phyloP scores from a whole-genome alignment of 2,888 invertebrate species.

The Tortrix viridana region DNA sequence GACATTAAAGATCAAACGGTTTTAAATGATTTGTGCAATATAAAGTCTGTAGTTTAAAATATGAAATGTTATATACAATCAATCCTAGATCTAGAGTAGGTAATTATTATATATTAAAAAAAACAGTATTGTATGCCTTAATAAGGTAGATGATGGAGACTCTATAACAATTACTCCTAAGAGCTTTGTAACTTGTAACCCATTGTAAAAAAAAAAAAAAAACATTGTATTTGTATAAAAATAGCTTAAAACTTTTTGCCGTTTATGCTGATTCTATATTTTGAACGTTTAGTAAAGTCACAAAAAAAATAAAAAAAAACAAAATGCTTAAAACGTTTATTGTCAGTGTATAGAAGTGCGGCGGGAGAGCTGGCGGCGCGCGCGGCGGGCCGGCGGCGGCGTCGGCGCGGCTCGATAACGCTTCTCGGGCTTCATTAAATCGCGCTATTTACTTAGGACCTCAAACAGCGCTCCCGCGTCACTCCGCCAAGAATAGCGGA shows the following conservation, averaged over 20 bases:
- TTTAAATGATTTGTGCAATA: not conserved
- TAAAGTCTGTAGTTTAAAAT: too few species aligned
- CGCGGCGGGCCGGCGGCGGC: conserved; percentile 9
- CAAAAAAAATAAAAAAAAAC: not conserved
- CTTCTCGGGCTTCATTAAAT: conserved; percentile 74
- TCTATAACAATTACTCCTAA: too few species aligned
- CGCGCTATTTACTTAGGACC: conserved; percentile 79
- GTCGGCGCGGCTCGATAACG: conserved; percentile 37
- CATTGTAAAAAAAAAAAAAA: too few species aligned
- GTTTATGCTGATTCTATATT: too few species aligned
- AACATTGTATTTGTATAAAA: too few species aligned
- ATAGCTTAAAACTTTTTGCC: too few species aligned
- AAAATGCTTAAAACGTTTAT: not conserved
- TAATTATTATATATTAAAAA: too few species aligned
- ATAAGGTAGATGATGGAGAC: too few species aligned
- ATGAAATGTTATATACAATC: too few species aligned
- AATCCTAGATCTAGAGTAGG: too few species aligned
- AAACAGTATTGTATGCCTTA: too few species aligned
- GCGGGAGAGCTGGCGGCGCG: not conserved
- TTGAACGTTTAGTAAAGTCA: not conserved
- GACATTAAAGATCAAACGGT: not conserved
- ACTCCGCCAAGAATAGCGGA: conserved; percentile 73
- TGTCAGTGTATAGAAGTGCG: not conserved
- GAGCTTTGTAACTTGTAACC: too few species aligned
- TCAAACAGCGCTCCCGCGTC: conserved; percentile 71